Evolutionary conservation across 37 sponge, comb jelly and placozoan genomes (phyloP), one percentile per base, ranked within the genome.

Genomic region (Corticium candelabrum): DNA sequence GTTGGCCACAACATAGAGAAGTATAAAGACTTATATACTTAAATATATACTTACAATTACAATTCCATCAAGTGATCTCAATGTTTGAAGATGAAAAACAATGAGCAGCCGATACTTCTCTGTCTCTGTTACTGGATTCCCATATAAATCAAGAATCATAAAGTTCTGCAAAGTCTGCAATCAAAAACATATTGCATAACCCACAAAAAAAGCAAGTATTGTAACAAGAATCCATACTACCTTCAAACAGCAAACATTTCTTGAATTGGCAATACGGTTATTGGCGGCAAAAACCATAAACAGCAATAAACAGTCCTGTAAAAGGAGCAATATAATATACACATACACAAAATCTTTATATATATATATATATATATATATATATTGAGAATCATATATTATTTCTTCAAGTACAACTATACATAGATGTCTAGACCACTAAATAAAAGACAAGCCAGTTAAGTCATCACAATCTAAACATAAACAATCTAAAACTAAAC

Each of bases 11-110:
- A n/a, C n/a, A n/a, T n/a, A n/a, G n/a, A n/a, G n/a, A n/a, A n/a
- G n/a, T n/a, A n/a, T n/a, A n/a, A n/a, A n/a, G n/a, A n/a, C n/a
- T 30, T 40, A 57, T 67, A n/a, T 74, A 67, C 34, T 76, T 3
- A 67, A 41, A 37, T 83, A 74, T 50, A 69, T 35, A 67, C 81
- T 86, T 78, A 90, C 96, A 76, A 96, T 81, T 29, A 84, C 79
- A 30, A 11, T 39, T 37, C 86, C 93, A 82, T 96, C 87, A 2
- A 92, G 82, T 0, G 90, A 82, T 67, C 81, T 84, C 1, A 96
- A 80, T 69, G 75, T 84, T 56, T 74, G 31, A 41, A 92, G 81
- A 71, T 96, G 96, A 70, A 85, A 96, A 68, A 90, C 77, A 1
- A 67, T 76, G 78, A 89, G 89, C 36, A 80, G 41, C 38, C 93